A percentile compares a stretch with the other conserved stretches of the same genome.
phyloP scores from a whole-genome alignment of 2,797 vertebrate species.

The Danionella dracula region DNA sequence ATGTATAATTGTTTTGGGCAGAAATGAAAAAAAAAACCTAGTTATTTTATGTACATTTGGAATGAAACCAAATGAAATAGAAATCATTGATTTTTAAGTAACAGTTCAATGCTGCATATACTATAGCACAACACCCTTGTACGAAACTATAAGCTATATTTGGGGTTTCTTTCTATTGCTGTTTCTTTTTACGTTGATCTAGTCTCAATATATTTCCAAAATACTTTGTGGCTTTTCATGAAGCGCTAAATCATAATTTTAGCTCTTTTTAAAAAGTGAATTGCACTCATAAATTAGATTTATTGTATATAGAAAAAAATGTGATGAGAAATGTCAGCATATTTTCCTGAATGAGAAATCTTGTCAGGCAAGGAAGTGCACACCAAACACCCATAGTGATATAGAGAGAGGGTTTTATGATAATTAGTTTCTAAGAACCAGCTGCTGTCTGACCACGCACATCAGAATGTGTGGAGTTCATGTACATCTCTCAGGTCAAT shows the following conservation, averaged over 20 bases:
- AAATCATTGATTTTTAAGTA: too few relatives aligned
- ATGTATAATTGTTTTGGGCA: too few relatives aligned
- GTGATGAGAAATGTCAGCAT: background rate
- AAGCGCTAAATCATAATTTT: background rate
- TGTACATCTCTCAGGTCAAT: constrained; percentile 49
- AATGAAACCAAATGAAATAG: too few relatives aligned
- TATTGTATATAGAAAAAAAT: background rate
- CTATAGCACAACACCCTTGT: too few relatives aligned
- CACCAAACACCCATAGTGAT: background rate
- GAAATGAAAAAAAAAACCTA: too few relatives aligned
- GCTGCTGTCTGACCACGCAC: constrained; percentile 16
- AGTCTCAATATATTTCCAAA: too few relatives aligned
- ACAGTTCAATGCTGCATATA: too few relatives aligned
- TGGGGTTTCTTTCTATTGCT: too few relatives aligned
- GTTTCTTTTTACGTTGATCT: too few relatives aligned
- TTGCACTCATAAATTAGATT: background rate
- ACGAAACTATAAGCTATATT: too few relatives aligned
- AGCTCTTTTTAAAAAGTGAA: background rate
- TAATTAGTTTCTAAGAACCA: constrained; percentile 21
- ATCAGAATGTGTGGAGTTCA: constrained; percentile 27
- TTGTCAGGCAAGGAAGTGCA: background rate
- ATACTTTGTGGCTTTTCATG: background rate
- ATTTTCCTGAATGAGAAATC: background rate
- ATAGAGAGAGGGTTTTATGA: background rate
- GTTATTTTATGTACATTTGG: too few relatives aligned